These are phyloP conservation scores for Auanema sp. DNA, from an alignment of 2,888 invertebrate genomes.

Conservation along the genomic window DNA sequence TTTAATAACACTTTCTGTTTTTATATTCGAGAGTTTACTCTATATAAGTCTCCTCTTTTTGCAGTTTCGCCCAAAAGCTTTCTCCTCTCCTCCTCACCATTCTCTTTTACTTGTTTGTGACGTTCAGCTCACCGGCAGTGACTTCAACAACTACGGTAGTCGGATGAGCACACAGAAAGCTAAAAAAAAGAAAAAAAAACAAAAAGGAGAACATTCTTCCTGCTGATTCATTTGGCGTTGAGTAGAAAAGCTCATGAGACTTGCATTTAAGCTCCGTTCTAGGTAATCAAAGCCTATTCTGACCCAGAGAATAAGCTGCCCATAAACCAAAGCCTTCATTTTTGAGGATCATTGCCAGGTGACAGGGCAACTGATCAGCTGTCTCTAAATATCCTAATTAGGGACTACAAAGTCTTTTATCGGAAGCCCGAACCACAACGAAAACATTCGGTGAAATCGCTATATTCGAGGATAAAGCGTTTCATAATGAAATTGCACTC, in stretches of 20 bases:
- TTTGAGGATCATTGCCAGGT: not conserved
- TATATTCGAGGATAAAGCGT: too few relatives aligned
- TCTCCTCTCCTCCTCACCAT: not conserved
- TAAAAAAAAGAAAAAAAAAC: not conserved
- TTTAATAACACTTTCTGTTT: too few relatives aligned
- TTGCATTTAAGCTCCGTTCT: not conserved
- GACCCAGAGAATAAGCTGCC: conserved; percentile 3
- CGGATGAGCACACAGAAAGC: conserved; percentile 14
- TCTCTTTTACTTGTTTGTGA: not conserved
- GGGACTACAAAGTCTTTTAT: too few relatives aligned
- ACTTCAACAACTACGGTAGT: conserved; percentile 12
- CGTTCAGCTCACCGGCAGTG: too few relatives aligned
- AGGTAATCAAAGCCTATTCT: conserved; percentile 1
- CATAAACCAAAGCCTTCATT: conserved; percentile 2
- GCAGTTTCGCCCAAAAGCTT: conserved; percentile 4
- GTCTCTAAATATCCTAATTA: too few relatives aligned
- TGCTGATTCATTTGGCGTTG: not conserved
- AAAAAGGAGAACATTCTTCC: not conserved
- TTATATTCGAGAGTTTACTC: too few relatives aligned
- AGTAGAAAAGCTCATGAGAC: not conserved
- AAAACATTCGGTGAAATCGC: too few relatives aligned
- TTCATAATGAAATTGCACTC: too few relatives aligned
- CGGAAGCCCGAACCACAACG: too few relatives aligned
- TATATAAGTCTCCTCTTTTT: not conserved
- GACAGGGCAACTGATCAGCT: too few relatives aligned